These are phyloP conservation scores for Miniopterus natalensis DNA, from an alignment of 2,113 vertebrate genomes.

Conservation along the genomic window DNA sequence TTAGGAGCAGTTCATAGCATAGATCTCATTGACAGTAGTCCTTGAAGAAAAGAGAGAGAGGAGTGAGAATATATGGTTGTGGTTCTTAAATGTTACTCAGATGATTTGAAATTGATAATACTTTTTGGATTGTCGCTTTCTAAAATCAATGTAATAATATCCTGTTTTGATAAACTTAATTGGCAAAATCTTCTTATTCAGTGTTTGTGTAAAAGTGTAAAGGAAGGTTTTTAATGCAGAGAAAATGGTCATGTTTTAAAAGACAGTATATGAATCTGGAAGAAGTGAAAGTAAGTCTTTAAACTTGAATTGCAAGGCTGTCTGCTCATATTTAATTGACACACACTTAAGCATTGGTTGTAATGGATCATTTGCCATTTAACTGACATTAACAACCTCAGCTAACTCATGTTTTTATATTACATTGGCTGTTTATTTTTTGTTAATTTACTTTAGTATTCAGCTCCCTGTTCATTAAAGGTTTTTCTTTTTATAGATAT, in stretches of 20 bases:
- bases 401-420: slow-evolving; percentile 81
- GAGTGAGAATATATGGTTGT: neutral
- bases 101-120: neutral
- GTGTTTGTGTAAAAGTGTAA: slow-evolving; percentile 43
- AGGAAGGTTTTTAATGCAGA: slow-evolving; percentile 50
- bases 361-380: slow-evolving; percentile 82
- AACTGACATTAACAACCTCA: slow-evolving; percentile 80
- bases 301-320: slow-evolving; percentile 76
- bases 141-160: neutral
- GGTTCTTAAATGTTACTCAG: slow-evolving; percentile 21
- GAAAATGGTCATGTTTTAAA: neutral
- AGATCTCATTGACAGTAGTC: neutral
- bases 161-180: neutral
- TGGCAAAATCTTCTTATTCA: slow-evolving; percentile 33
- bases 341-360: slow-evolving; percentile 75
- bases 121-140: neutral
- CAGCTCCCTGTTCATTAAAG: slow-evolving; percentile 74
- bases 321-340: slow-evolving; percentile 83
- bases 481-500: slow-evolving; percentile 72
- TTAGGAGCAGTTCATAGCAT: neutral
- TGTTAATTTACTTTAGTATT: slow-evolving; percentile 83
- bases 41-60: neutral
- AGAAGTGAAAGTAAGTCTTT: slow-evolving; percentile 81
- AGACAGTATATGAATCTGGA: slow-evolving; percentile 60
- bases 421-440: slow-evolving; percentile 83